A percentile compares a stretch with the other conserved stretches of the same genome.
Evolutionary conservation across 2,797 vertebrate species (phyloP).

Genomic region (Alcedo quadribrachys): DNA sequence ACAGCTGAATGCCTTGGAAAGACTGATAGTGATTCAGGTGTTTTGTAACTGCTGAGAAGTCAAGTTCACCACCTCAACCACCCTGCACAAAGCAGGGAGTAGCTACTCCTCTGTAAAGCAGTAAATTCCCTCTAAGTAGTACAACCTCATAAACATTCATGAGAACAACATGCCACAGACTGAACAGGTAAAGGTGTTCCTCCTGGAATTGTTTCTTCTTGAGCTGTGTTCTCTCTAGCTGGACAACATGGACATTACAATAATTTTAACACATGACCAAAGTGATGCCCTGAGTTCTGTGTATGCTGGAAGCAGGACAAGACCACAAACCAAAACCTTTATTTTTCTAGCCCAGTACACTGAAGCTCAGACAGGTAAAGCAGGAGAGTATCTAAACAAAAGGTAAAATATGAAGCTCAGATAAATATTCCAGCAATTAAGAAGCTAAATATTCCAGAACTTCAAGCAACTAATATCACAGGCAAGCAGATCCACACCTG

Average conservation of each 20-base stretch:
- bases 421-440: background rate
- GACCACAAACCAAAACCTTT: background rate
- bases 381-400: background rate
- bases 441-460: background rate
- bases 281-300: background rate
- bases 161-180: background rate
- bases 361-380: background rate
- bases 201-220: background rate
- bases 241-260: background rate
- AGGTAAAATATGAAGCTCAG: background rate
- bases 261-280: background rate
- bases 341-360: background rate
- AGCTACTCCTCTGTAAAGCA: background rate
- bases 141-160: background rate
- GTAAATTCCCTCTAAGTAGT: background rate
- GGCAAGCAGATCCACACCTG: background rate
- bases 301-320: background rate
- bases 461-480: background rate
- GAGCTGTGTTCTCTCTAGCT: background rate
- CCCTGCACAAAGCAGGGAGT: background rate
- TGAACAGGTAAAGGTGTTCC: background rate
- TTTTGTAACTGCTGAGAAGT: background rate
- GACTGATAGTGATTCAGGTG: background rate
- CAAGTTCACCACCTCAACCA: background rate
- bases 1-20: background rate